phyloP scores from a whole-genome alignment of 2,797 vertebrate species.

The Toxotes lorentzi region DNA sequence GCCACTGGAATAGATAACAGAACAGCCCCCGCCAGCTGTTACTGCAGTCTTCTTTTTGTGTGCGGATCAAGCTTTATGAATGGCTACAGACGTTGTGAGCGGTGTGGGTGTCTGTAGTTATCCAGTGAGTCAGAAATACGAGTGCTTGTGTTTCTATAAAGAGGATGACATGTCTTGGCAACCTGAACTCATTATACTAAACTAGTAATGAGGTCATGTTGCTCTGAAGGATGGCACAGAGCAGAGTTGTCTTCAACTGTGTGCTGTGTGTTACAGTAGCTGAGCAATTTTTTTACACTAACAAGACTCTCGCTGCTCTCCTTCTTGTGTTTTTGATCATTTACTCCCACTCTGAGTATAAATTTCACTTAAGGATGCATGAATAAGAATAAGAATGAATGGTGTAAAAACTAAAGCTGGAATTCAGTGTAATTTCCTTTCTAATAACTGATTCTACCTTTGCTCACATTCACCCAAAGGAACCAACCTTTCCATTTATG shows the following conservation, averaged over 20 bases:
- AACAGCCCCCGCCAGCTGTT: neutral
- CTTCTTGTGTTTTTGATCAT: neutral
- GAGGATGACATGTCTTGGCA: slow-evolving; percentile 60
- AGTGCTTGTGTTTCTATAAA: slow-evolving; percentile 9
- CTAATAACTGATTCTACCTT: neutral
- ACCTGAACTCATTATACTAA: slow-evolving; percentile 49
- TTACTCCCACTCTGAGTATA: neutral
- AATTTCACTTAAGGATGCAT: neutral
- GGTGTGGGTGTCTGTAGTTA: slow-evolving; percentile 25
- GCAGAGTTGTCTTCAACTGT: neutral
- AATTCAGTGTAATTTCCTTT: too few species aligned
- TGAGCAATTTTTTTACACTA: neutral
- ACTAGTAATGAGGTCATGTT: slow-evolving; percentile 48
- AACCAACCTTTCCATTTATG: neutral
- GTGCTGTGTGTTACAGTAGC: neutral
- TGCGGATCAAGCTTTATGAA: slow-evolving; percentile 22
- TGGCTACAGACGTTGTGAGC: neutral
- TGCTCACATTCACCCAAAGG: neutral
- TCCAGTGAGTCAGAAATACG: slow-evolving; percentile 36
- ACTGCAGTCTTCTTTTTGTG: neutral
- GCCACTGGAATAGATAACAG: slow-evolving; percentile 38
- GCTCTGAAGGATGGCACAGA: slow-evolving; percentile 29
- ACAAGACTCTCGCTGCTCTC: neutral
- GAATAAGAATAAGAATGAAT: neutral
- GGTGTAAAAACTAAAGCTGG: neutral